Base-by-base conservation (phyloP, 2,888 invertebrate genomes). In the Macrophya alboannulata region DNA sequence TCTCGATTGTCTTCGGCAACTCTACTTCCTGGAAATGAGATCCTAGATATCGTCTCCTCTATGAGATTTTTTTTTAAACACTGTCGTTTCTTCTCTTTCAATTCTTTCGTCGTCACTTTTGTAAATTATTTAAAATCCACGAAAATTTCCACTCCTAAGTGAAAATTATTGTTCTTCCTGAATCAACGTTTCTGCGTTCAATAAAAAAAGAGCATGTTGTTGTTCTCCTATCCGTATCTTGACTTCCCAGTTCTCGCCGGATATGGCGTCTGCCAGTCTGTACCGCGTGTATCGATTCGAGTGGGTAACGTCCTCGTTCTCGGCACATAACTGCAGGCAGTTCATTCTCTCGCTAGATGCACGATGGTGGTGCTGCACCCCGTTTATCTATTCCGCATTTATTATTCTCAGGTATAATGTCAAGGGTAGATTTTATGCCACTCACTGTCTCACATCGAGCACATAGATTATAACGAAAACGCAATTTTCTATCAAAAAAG, bases 201-300 rank as follows among this genome's bases (percentile, higher is more conserved):
- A 25, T 62, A 12, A 10, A 62, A 12, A 10, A 62, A 71, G 15
- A n/a, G 25, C 17, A 74, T 74, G 45, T 74, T 40, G 21, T 74
- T 25, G 72, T n/a, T 59, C 40, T 40, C 21, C n/a, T 37, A 59
- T 59, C 43, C 79, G 25, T 12, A 62, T 81, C 81, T 81, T 48
- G 68, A 48, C 31, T 43, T 68, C n/a, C 68, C 51, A 25, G 68
- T 15, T 68, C 48, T 68, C 68, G 25, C n/a, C 31, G 68, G 68
- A 83, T n/a, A n/a, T 83, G 83, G 83, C 83, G 83, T 83, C 83
- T 68, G 48, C 83, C 68, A 51, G 83, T 83, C 83, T 65, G 83
- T 83, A 40, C 48, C 68, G 15, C 48, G 83, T 71, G 83, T 83
- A 83, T 83, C 83, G 83, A 83, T 83, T 83, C 83, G 48, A 81